Percentiles rank a stretch among this genome's conserved stretches.
These are phyloP conservation scores for Platysteira castanea DNA, from an alignment of 2,113 vertebrate genomes.

Conservation along the genomic window DNA sequence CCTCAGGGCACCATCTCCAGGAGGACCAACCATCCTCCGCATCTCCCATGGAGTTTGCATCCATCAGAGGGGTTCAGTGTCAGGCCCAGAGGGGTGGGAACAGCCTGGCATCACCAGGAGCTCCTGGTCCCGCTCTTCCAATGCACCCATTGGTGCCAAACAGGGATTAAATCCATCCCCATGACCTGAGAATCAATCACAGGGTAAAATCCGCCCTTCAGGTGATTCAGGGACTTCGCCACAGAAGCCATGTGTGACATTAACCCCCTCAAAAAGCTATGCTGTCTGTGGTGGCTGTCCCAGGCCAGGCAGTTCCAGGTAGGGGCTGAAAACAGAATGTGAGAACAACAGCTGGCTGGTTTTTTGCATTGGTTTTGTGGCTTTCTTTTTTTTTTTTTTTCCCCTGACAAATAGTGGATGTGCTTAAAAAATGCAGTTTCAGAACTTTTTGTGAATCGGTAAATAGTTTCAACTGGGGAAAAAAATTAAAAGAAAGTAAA, in stretches of 20 bases:
- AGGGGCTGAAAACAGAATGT: neutral
- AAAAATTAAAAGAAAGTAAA: neutral
- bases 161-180: neutral
- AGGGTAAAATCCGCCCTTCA: neutral
- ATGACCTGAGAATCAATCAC: neutral
- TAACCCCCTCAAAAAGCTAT: neutral
- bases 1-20: neutral
- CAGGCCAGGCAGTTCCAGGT: neutral
- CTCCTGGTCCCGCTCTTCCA: neutral
- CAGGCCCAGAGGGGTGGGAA: neutral
- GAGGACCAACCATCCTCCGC: neutral
- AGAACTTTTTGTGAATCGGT: neutral
- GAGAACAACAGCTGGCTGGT: neutral
- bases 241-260: neutral
- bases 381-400: neutral
- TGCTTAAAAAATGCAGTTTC: neutral
- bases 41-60: no score
- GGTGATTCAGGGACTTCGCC: neutral
- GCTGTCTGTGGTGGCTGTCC: neutral
- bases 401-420: neutral
- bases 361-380: neutral
- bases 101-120: no score
- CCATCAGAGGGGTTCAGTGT: neutral
- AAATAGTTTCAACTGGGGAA: neutral
- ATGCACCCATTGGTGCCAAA: rapidly evolving